Evolutionary conservation across 2,113 vertebrate species (phyloP).

Genomic region (Pseudorectes ferrugineus): DNA sequence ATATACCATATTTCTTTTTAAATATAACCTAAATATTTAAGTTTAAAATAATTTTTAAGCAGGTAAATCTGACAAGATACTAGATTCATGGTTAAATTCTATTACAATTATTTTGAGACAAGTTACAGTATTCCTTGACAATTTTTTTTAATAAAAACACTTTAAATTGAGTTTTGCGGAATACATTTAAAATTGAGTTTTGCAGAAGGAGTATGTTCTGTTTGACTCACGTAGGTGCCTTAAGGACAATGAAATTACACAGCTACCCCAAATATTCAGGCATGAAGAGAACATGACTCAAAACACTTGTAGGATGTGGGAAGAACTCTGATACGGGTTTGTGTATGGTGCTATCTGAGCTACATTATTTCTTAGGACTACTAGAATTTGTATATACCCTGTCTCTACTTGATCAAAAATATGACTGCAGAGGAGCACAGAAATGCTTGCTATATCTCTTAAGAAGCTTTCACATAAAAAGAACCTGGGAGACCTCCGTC

Average conservation of each 20-base stretch:
- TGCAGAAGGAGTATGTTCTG: not conserved
- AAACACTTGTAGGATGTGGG: not conserved
- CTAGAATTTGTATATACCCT: not conserved
- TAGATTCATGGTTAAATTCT: not conserved
- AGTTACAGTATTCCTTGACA: not conserved
- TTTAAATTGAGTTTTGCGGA: not conserved
- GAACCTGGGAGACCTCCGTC: not conserved
- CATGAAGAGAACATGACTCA: not conserved
- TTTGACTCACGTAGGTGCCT: not conserved
- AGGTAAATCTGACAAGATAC: not conserved
- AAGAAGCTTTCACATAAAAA: not conserved
- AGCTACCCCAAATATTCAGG: not conserved
- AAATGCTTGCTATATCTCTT: not conserved
- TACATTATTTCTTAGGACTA: not conserved
- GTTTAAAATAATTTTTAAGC: not conserved
- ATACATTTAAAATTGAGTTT: not conserved
- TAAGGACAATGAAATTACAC: not conserved
- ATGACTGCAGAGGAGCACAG: not conserved
- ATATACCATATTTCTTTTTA: conserved; percentile 11
- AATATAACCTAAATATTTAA: not conserved
- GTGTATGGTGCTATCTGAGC: not conserved
- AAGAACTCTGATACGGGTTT: not conserved
- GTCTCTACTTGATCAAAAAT: not conserved
- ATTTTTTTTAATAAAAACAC: not conserved
- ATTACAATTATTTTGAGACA: not conserved